Evolutionary conservation across 2,113 vertebrate genomes (phyloP).

Genomic region (Donacobius atricapilla): DNA sequence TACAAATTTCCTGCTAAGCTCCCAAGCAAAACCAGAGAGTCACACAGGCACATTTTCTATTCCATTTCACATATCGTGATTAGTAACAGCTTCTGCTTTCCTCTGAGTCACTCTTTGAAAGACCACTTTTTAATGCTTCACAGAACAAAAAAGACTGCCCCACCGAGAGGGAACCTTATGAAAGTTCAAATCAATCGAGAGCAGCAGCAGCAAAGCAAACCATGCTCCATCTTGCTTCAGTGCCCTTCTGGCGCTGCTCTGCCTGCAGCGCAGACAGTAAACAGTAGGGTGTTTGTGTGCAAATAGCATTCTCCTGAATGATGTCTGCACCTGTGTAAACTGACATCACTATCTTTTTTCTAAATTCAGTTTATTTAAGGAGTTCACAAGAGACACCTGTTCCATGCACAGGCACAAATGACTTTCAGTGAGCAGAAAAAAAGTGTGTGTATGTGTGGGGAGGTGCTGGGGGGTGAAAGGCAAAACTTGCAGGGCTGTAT

Average conservation of each 20-base stretch:
- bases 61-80: not conserved
- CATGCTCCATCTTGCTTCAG: constrained; percentile 45
- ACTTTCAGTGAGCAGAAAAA: constrained; percentile 12
- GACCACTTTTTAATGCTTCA: not conserved
- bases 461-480: not conserved
- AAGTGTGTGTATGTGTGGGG: not conserved
- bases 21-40: not conserved
- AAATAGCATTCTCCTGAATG: constrained; percentile 68
- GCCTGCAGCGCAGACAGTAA: constrained; percentile 57
- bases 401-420: constrained; percentile 36
- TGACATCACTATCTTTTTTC: constrained; percentile 53
- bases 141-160: not conserved
- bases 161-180: not conserved
- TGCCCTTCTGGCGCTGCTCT: constrained; percentile 59
- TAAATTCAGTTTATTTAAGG: constrained; percentile 56
- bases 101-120: not conserved
- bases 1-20: not conserved
- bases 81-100: constrained; percentile 7
- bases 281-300: constrained; percentile 65
- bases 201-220: constrained; percentile 46
- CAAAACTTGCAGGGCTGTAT: not conserved
- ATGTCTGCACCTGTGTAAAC: constrained; percentile 74
- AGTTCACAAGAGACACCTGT: constrained; percentile 70
- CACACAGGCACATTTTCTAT: not conserved
- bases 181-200: constrained; percentile 47